Base-by-base conservation (phyloP, 2,797 vertebrate genomes). In the Galagoides demidoff region DNA sequence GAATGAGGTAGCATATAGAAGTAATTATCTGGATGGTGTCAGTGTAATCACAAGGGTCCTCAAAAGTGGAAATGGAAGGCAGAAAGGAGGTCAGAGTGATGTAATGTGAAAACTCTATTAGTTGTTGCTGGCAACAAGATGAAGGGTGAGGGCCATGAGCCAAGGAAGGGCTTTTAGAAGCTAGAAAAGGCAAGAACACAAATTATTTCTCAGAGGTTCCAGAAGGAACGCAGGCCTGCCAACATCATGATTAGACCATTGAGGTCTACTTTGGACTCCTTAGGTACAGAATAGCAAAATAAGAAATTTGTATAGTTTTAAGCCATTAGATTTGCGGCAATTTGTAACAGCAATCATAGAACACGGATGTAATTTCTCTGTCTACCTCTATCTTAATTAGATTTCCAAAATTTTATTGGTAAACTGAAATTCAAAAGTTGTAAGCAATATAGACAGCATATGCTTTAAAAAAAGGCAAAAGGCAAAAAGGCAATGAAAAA, bases 201-300 rank as follows among this genome's bases (percentile, higher is more conserved):
- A 2, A 25, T 37, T 9, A 0, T 8, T 27, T 39, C 11, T 45
- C 20, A 27, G 27, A 9, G 0, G 0, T 11, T 57, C 23, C 34
- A 70, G 7, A 78, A 77, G 6, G 14, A 85, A 68, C 19, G 4
- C 5, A 66, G 16, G 0, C 5, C 34, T 85, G 29, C 9, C 37
- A 23, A 9, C 4, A 39, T 16, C 17, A 43, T 64, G 27, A 64
- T 49, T 29, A 88, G 31, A 2, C 1, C 0, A 20, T 1, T 19
- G 76, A 73, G 19, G 63, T 1, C 25, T 4, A 74, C 39, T 70
- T 61, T 4, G 23, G 16, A 68, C 12, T 52, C 91, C 13, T 27
- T 19, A 89, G n/a, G 7, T 37, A 27, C 0, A 85, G 16, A 94
- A 68, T 8, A 73, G 0, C 71, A 83, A 85, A 31, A 16, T 66